Conservation (phyloP, 2,113 vertebrate genomes). For the Mus musculus region DNA sequence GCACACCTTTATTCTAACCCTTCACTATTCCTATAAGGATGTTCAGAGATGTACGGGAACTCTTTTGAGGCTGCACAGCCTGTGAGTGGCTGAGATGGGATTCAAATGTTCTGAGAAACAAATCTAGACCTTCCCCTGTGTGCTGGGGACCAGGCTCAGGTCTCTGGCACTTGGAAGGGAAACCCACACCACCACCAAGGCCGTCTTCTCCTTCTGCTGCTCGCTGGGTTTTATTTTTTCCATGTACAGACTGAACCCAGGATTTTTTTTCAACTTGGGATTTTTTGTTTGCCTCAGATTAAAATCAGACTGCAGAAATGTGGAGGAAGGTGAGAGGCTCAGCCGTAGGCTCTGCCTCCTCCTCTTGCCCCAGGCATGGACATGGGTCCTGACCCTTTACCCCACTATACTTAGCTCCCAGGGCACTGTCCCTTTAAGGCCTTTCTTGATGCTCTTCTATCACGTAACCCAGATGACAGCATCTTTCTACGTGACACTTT, state of each 20-base stretch:
- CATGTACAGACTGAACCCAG: not conserved
- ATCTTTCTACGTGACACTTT: conserved; percentile 41
- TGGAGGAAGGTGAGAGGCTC: not conserved
- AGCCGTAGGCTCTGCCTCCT: not conserved
- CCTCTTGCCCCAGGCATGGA: not conserved
- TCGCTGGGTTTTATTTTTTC: conserved; percentile 3
- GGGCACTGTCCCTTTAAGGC: not conserved
- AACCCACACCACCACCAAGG: not conserved
- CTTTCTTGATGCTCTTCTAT: not conserved
- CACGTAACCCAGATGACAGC: not conserved
- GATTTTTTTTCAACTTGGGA: conserved; percentile 2
- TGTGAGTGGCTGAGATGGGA: not conserved
- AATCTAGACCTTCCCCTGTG: not conserved
- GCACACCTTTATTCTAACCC: too few relatives aligned
- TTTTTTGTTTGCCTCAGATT: conserved; percentile 37
- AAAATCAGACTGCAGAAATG: not conserved
- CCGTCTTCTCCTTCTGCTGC: not conserved
- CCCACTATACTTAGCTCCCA: not conserved
- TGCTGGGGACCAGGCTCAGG: not conserved
- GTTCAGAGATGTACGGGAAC: not conserved
- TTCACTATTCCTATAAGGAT: not conserved
- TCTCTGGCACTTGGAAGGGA: not conserved
- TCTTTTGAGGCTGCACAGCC: not conserved
- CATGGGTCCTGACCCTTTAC: not conserved
- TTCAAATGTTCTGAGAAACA: not conserved